phyloP scores from a whole-genome alignment of 2,888 invertebrate genomes.

The Diploptera punctata region DNA sequence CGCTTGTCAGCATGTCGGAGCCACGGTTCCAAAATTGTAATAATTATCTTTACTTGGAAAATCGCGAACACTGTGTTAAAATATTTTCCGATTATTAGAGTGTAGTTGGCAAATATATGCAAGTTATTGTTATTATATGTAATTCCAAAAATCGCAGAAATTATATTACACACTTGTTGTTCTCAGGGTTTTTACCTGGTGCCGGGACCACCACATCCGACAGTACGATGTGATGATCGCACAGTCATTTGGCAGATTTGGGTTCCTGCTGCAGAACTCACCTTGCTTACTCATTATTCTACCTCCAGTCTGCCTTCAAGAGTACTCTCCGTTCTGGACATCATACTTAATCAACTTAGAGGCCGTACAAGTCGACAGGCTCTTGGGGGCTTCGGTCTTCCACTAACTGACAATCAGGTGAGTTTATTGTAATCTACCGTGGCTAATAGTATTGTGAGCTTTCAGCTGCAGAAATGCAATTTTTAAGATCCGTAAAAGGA shows the following conservation, averaged over 20 bases:
- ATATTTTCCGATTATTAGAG: too few relatives aligned
- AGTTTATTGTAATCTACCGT: not conserved
- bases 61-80: too few relatives aligned
- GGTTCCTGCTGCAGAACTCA: constrained; percentile 58
- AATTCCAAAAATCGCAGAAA: too few relatives aligned
- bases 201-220: constrained; percentile 63
- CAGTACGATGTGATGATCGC: constrained; percentile 62
- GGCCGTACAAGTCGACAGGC: constrained; percentile 50
- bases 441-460: too few relatives aligned
- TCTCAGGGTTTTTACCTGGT: constrained; percentile 67
- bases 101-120: too few relatives aligned
- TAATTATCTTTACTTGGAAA: too few relatives aligned
- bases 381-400: constrained; percentile 35
- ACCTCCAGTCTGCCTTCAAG: constrained; percentile 39
- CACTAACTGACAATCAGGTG: constrained; percentile 32
- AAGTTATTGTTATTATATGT: too few relatives aligned
- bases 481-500: too few relatives aligned
- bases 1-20: too few relatives aligned
- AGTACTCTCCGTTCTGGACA: constrained; percentile 47
- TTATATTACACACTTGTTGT: too few relatives aligned
- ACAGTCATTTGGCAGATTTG: constrained; percentile 65
- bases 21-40: too few relatives aligned
- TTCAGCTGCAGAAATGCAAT: too few relatives aligned
- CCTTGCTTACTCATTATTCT: constrained; percentile 43
- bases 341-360: constrained; percentile 60